Conservation (phyloP, 1,140 invertebrate species). For the Dendroctonus valens region DNA sequence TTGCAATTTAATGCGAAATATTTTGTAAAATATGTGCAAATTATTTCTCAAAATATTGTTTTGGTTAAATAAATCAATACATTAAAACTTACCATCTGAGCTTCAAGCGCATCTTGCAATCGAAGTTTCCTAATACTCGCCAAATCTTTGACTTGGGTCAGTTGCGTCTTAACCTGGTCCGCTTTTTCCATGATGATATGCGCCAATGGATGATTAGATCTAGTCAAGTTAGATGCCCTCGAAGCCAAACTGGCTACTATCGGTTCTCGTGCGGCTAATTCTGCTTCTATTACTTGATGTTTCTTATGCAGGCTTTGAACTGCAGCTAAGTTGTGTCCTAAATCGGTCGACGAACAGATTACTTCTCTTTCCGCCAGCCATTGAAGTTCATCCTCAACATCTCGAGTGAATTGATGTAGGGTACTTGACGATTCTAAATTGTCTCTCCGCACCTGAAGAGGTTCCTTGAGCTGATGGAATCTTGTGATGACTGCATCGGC, state of each 20-base stretch:
- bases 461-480: constrained; percentile 67
- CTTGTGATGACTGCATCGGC: constrained; percentile 67
- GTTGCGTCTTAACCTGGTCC: constrained; percentile 63
- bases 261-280: constrained; percentile 79
- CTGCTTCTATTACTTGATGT: constrained; percentile 83
- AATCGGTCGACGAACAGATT: constrained; percentile 74
- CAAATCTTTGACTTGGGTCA: constrained; percentile 66
- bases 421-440: constrained; percentile 85
- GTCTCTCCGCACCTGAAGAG: constrained; percentile 64
- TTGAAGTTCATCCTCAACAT: constrained; percentile 82
- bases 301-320: constrained; percentile 97
- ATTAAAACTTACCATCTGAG: constrained; percentile 66
- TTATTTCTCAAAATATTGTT: too few species aligned
- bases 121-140: constrained; percentile 69
- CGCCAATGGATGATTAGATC: constrained; percentile 80
- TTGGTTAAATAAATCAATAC: too few species aligned
- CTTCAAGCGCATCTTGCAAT: constrained; percentile 79
- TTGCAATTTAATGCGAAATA: too few species aligned
- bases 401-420: constrained; percentile 80
- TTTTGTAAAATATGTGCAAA: too few species aligned
- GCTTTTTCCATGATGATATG: constrained; percentile 67
- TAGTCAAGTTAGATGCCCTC: constrained; percentile 73
- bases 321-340: constrained; percentile 74
- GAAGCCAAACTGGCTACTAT: constrained; percentile 69
- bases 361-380: constrained; percentile 87